Evolutionary conservation across 2,113 vertebrate genomes (phyloP), one percentile per base, ranked within the genome.

Genomic region (Benitochromis conjunctus): DNA sequence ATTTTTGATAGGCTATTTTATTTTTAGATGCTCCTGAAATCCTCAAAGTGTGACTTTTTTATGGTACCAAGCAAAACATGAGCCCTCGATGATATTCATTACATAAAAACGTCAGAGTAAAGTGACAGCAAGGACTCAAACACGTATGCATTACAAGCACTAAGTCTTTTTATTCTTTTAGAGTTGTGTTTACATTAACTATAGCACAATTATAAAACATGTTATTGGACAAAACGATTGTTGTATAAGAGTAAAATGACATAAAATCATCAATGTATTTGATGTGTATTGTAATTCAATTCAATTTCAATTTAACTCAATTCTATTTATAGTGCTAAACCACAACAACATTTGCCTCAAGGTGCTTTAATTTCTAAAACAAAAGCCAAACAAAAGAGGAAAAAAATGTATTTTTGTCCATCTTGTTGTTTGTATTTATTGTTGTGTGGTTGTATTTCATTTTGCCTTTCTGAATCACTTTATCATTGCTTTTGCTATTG

Each of bases 1-100:
- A 69, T 60, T 85, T 85, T 85, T 89, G 93, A 94, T 93, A 87
- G 93, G 92, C 83, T 76, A 24, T 82, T 86, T 89, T 92, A 93
- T 94, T 93, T 94, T 93, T 89, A 90, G 90, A 85, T 13, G 53
- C 26, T 76, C 58, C 81, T 74, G 54, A 91, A 91, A 87, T 91
- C 89, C 78, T 43, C 46, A 43, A 78, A 51, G n/a, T 14, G 46
- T 11, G 41, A 86, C 80, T 69, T 89, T 88, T 89, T 87, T n/a
- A 69, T 18, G 43, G 82, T 14, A 51, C 57, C 55, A 19, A 78
- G 66, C 54, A 92, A 91, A 92, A 90, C 82, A 31, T 5, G 18
- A 83, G 57, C 18, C 3, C 29, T 8, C 19, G 2, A 0, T 71
- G 51, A 48, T 88, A 71, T 88, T 84, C 66, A 84, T 88, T 71